Evolutionary conservation across 2,888 invertebrate species (phyloP), one percentile per base, ranked within the genome.

Genomic region (Leucophora obtusa): DNA sequence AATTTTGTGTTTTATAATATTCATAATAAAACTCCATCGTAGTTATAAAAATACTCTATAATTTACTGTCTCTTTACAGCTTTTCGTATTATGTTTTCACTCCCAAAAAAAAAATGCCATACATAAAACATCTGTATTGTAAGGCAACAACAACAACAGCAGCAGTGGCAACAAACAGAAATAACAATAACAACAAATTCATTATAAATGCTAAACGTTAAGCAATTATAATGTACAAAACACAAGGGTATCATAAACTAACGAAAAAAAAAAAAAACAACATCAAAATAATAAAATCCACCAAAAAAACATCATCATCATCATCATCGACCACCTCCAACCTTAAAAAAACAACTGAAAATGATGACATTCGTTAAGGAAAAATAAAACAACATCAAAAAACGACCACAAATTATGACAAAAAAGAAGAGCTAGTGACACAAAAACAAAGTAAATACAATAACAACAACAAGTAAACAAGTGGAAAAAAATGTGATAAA

Each of bases 191-290:
- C n/a, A 51, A 62, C 53, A 35, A 65, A 66, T 74, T 81, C 74
- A 77, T 80, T 78, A 81, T 63, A 79, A 82, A 76, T 77, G 74
- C 72, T 77, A 79, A 82, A 77, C 72, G 72, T 72, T 74, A 54
- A 77, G 79, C 81, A 83, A 81, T 83, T 81, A 82, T 78, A 72
- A 79, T 69, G 72, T 33, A 79, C 69, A 76, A 79, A 74, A 50
- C 77, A 59, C 79, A 54, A 71, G 81, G 79, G 82, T 70, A 72
- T 79, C 81, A 82, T 83, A 82, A 82, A 77, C 70, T 78, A 63
- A 66, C 4, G 21, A 43, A 14, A 68, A 60, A 51, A 56, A 51
- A 58, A 6, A 15, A 53, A 66, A n/a, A 60, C n/a, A 62, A 14
- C 24, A 68, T 47, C 53, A 63, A 35, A 28, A 28, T 28, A 28